phyloP scores from a whole-genome alignment of 2,797 vertebrate species.

The Anolis apletophallus region DNA sequence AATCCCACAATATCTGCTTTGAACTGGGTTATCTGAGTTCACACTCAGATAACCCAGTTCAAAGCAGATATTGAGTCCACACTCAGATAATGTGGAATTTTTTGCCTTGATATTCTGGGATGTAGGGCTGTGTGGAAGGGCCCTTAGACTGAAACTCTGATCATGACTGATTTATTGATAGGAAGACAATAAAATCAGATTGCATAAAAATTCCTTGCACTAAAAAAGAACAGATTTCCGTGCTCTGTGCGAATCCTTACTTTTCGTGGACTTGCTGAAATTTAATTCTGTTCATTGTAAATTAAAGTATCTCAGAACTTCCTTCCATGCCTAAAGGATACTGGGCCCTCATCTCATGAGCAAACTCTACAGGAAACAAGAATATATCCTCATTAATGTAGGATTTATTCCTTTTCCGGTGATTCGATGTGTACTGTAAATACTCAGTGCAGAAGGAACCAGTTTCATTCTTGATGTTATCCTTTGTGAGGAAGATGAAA shows the following conservation, averaged over 20 bases:
- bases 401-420: no score
- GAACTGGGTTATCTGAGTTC: no score
- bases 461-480: neutral
- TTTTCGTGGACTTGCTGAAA: neutral
- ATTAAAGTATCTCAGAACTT: neutral
- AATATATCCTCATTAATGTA: neutral
- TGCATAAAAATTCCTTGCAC: neutral
- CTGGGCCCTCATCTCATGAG: no score
- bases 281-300: neutral
- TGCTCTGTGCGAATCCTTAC: neutral
- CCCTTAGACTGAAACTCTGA: no score
- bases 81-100: no score
- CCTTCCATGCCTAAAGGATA: no score
- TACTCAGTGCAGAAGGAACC: neutral
- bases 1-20: no score
- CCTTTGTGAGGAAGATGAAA: neutral
- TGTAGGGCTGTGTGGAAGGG: no score
- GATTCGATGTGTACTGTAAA: neutral
- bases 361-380: neutral
- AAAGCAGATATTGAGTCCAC: no score
- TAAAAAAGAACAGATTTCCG: neutral
- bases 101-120: no score
- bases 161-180: neutral
- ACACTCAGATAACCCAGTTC: no score
- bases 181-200: neutral